Conservation (phyloP, 2,888 invertebrate species). For the Brachynemurus nebulosus region DNA sequence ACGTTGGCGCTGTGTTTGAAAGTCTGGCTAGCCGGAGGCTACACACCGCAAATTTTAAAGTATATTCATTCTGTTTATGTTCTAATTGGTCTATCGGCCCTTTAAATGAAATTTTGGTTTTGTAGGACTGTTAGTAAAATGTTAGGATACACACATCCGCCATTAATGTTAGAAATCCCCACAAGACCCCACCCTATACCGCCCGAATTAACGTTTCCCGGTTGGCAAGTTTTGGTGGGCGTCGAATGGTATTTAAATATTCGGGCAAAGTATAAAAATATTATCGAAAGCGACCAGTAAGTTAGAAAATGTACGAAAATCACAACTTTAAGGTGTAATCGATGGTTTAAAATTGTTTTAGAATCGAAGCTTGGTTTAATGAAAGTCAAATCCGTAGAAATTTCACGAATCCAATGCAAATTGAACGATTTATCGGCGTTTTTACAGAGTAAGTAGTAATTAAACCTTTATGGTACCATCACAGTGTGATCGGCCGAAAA, state of each 20-base stretch:
- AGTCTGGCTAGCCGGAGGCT: conserved; percentile 36
- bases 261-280: conserved; percentile 33
- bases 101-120: conserved; percentile 9
- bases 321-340: not conserved
- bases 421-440: conserved; percentile 40
- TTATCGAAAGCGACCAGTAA: conserved; percentile 41
- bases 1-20: conserved; percentile 46
- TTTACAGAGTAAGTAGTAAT: conserved; percentile 45
- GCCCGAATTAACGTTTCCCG: conserved; percentile 36
- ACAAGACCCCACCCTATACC: conserved; percentile 32
- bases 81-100: not conserved
- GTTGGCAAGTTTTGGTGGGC: conserved; percentile 31
- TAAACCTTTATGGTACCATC: too few species aligned
- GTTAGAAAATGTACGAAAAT: too few species aligned
- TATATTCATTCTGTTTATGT: conserved; percentile 27
- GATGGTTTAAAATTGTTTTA: conserved; percentile 24
- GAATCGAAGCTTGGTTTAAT: conserved; percentile 55
- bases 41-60: conserved; percentile 31
- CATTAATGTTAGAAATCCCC: conserved; percentile 28
- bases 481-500: too few species aligned
- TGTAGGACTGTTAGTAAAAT: conserved; percentile 27
- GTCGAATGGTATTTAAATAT: conserved; percentile 39
- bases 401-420: conserved; percentile 50
- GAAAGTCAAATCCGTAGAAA: conserved; percentile 52
- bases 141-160: conserved; percentile 31